Percentiles rank a stretch among this genome's conserved stretches.
phyloP scores from a whole-genome alignment of 2,113 vertebrate genomes.

The Sakesphorus luctuosus region DNA sequence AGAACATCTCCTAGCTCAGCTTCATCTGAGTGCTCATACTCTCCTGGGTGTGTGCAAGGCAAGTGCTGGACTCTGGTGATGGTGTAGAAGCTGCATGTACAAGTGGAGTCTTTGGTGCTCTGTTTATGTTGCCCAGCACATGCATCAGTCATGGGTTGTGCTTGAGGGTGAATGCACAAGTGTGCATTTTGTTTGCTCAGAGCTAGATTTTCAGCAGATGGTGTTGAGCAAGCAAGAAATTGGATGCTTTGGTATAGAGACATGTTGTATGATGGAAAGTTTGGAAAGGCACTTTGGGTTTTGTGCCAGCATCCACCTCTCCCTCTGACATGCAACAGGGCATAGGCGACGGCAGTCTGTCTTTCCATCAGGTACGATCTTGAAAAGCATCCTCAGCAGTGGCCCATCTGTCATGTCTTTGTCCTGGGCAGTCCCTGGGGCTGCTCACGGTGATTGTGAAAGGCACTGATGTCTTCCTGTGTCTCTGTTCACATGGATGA shows the following conservation, averaged over 20 bases:
- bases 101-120: not conserved
- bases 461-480: not conserved
- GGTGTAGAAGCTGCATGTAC: not conserved
- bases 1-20: not conserved
- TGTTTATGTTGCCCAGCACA: not conserved
- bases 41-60: not conserved
- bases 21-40: rapidly evolving
- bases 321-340: not conserved
- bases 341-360: not conserved
- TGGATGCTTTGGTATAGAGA: not conserved
- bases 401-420: not conserved
- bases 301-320: not conserved
- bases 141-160: not conserved
- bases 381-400: not conserved
- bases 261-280: not conserved
- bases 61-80: not conserved
- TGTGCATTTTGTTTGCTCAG: not conserved
- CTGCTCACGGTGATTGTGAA: not conserved
- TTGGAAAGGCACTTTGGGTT: not conserved
- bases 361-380: not conserved
- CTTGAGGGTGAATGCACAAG: not conserved
- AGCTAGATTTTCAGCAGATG: not conserved
- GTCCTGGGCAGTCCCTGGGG: not conserved
- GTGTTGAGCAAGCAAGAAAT: not conserved
- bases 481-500: not conserved